Evolutionary conservation across 2,797 vertebrate species (phyloP).

Genomic region (Carcharodon carcharias): DNA sequence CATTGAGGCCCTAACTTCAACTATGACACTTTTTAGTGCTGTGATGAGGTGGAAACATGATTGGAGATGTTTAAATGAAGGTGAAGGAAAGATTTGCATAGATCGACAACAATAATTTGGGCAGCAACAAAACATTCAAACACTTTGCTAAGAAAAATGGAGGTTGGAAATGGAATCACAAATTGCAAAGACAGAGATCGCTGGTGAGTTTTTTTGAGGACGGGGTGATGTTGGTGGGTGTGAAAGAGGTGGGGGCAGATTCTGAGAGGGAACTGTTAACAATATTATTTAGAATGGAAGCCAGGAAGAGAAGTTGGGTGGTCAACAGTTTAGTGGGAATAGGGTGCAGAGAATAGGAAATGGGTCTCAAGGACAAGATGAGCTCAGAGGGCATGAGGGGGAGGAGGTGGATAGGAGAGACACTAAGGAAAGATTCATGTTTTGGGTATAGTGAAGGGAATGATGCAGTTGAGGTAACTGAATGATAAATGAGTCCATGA

Average conservation of each 20-base stretch:
- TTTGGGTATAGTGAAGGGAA: not conserved
- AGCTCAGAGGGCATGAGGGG: not conserved
- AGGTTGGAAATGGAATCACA: not conserved
- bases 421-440: not conserved
- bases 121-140: not conserved
- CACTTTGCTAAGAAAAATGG: not conserved
- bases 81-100: not conserved
- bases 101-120: no score
- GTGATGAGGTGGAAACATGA: not conserved
- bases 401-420: not conserved
- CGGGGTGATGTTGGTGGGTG: not conserved
- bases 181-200: not conserved
- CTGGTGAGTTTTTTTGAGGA: no score
- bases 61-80: not conserved
- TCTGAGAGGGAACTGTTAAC: not conserved
- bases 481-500: not conserved
- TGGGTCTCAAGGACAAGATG: not conserved
- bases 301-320: not conserved
- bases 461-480: not conserved
- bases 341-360: not conserved
- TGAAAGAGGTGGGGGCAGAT: not conserved
- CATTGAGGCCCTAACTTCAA: not conserved
- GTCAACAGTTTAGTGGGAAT: not conserved
- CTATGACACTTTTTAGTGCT: not conserved
- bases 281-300: not conserved